These are phyloP conservation scores for Drosophila anomelani DNA, from an alignment of 2,888 invertebrate genomes.

Conservation along the genomic window DNA sequence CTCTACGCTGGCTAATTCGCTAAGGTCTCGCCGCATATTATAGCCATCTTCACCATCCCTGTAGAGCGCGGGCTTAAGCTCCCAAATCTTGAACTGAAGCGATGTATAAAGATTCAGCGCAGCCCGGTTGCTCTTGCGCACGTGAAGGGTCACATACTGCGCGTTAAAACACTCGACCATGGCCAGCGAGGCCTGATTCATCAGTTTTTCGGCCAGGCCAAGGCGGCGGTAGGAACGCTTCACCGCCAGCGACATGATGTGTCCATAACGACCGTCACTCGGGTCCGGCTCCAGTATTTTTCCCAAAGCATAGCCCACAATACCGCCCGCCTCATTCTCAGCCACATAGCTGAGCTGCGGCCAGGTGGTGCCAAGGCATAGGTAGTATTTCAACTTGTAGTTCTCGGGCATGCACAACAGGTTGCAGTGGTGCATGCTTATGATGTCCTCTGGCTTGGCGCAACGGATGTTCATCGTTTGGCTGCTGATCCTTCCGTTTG, in stretches of 20 bases:
- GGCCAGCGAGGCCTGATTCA: slow-evolving; percentile 99
- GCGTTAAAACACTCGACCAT: slow-evolving; percentile 99
- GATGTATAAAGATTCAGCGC: slow-evolving; percentile 98
- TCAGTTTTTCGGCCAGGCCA: slow-evolving; percentile 98
- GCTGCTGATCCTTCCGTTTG: slow-evolving; percentile 86
- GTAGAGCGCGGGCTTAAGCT: slow-evolving; percentile 99
- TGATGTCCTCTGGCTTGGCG: slow-evolving; percentile 96
- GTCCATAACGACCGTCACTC: slow-evolving; percentile 99
- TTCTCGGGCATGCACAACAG: slow-evolving; percentile 99
- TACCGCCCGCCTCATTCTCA: slow-evolving; percentile 98
- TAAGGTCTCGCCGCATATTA: slow-evolving; percentile 97
- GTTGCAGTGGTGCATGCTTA: slow-evolving; percentile 99
- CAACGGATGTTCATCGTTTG: slow-evolving; percentile 92
- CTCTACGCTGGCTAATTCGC: slow-evolving; percentile 85
- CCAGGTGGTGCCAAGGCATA: slow-evolving; percentile 99
- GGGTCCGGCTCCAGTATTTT: slow-evolving; percentile 97
- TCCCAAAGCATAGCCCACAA: slow-evolving; percentile 96
- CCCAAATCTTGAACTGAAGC: slow-evolving; percentile 90
- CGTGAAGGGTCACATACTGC: slow-evolving; percentile 99
- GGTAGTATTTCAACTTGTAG: slow-evolving; percentile 99
- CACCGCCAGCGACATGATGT: slow-evolving; percentile 99
- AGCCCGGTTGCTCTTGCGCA: slow-evolving; percentile 98
- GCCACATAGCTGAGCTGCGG: slow-evolving; percentile 99
- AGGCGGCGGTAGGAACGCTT: slow-evolving; percentile 96
- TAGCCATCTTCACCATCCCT: slow-evolving; percentile 99